Evolutionary conservation across 2,888 invertebrate genomes (phyloP).

Genomic region (Drosophila sordidapex): DNA sequence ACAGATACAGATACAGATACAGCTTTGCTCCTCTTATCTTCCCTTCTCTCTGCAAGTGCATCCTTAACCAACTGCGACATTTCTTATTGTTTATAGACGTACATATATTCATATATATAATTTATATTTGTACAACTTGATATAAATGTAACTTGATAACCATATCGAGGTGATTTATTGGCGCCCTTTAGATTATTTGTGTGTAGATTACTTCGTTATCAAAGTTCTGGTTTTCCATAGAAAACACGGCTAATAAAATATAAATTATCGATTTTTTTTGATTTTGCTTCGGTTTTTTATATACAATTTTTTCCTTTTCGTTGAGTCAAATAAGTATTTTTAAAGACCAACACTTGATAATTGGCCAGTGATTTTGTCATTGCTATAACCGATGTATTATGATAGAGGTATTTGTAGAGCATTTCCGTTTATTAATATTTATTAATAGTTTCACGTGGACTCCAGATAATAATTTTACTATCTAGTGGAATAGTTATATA

Average conservation of each 20-base stretch:
- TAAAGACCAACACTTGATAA: not conserved
- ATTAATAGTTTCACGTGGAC: not conserved
- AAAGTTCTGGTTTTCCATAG: not conserved
- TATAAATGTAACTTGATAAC: not conserved
- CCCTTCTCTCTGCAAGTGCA: not conserved
- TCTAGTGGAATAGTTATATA: not conserved
- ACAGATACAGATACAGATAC: constrained; percentile 34
- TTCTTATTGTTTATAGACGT: not conserved
- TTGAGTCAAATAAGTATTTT: not conserved
- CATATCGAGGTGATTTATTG: not conserved
- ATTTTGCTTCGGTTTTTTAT: not conserved
- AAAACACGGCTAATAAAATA: not conserved
- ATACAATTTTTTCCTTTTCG: not conserved
- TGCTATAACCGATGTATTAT: not conserved
- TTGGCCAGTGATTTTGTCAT: not conserved
- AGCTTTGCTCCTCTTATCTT: constrained; percentile 12
- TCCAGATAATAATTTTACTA: not conserved
- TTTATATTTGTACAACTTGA: not conserved
- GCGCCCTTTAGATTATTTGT: not conserved
- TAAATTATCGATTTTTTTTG: not conserved
- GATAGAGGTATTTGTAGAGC: not conserved
- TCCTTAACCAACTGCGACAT: not conserved
- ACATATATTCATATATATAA: not conserved
- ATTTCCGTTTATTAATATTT: not conserved
- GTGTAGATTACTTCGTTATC: not conserved